Percentiles rank a stretch among this genome's conserved stretches.
These are phyloP conservation scores for Pyrocephalus nanus DNA, from an alignment of 2,797 vertebrate species.

Conservation along the genomic window DNA sequence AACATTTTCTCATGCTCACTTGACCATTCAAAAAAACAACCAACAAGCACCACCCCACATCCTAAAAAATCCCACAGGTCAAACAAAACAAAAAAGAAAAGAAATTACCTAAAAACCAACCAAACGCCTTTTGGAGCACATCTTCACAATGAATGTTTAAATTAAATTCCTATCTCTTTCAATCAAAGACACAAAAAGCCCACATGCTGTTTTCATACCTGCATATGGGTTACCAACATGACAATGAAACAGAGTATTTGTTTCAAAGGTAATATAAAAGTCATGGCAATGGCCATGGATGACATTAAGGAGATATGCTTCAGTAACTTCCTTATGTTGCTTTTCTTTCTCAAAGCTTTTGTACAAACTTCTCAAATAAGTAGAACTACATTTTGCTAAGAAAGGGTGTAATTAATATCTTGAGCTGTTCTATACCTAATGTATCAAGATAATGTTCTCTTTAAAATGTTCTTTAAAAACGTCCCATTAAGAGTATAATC, in stretches of 20 bases:
- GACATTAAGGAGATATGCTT: neutral
- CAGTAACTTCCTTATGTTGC: neutral
- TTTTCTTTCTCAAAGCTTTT: neutral
- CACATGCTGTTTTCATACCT: neutral
- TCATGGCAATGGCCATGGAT: neutral
- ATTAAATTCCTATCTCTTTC: neutral
- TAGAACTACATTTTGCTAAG: accelerated
- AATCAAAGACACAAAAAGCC: neutral
- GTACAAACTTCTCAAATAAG: neutral
- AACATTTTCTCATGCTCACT: neutral
- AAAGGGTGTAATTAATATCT: neutral
- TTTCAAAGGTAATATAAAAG: neutral
- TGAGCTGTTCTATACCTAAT: neutral
- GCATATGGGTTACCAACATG: neutral
- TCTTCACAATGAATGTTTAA: neutral
- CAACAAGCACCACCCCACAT: accelerated
- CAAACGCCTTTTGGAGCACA: neutral
- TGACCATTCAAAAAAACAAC: neutral
- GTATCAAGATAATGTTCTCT: neutral
- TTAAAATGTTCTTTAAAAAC: neutral
- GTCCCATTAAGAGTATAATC: neutral
- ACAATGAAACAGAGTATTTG: neutral
- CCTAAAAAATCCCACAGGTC: neutral
- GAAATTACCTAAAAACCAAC: neutral
- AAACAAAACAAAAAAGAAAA: neutral